Percentiles rank a stretch among this genome's conserved stretches.
These are phyloP conservation scores for Pocillopora grandis DNA, from an alignment of 92 coral and sea anemone species.

Conservation along the genomic window DNA sequence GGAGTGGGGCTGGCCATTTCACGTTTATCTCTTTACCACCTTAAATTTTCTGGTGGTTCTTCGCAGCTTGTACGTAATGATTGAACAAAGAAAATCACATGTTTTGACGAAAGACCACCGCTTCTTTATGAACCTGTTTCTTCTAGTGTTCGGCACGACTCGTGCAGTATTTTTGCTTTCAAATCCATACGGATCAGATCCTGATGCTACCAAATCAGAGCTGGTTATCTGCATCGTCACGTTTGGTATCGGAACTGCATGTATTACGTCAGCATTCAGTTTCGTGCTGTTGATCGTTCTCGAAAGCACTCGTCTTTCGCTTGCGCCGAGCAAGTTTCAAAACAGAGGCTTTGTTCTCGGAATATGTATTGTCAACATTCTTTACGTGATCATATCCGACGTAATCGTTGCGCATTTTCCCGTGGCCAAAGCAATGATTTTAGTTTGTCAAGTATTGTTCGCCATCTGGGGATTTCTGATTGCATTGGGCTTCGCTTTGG, in stretches of 20 bases:
- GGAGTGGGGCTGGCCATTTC: conserved; percentile 64
- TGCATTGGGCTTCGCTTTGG: conserved; percentile 60
- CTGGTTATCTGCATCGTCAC: conserved; percentile 37
- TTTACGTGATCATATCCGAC: conserved; percentile 63
- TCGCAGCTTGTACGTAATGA: conserved; percentile 16
- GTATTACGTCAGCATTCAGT: conserved; percentile 73
- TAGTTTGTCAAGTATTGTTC: conserved; percentile 63
- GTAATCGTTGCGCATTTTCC: conserved; percentile 52
- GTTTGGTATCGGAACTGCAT: conserved; percentile 67
- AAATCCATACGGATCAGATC: conserved; percentile 63
- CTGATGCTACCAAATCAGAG: conserved; percentile 25
- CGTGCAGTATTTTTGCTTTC: conserved; percentile 51
- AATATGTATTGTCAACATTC: conserved; percentile 48
- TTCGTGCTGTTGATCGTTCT: conserved; percentile 59
- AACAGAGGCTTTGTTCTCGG: conserved; percentile 46
- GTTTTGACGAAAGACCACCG: conserved; percentile 36
- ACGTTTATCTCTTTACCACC: conserved; percentile 45
- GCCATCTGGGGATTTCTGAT: conserved; percentile 79
- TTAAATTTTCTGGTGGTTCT: conserved; percentile 39
- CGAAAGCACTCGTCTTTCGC: conserved; percentile 67
- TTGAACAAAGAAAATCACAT: conserved; percentile 13
- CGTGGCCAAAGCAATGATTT: conserved; percentile 52
- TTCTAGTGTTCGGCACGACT: conserved; percentile 50
- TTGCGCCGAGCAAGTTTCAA: conserved; percentile 52
- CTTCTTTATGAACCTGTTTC: conserved; percentile 49